Percentiles rank a stretch among this genome's conserved stretches.
phyloP scores from a whole-genome alignment of 2,888 invertebrate species.

The Leptura quadrifasciata region DNA sequence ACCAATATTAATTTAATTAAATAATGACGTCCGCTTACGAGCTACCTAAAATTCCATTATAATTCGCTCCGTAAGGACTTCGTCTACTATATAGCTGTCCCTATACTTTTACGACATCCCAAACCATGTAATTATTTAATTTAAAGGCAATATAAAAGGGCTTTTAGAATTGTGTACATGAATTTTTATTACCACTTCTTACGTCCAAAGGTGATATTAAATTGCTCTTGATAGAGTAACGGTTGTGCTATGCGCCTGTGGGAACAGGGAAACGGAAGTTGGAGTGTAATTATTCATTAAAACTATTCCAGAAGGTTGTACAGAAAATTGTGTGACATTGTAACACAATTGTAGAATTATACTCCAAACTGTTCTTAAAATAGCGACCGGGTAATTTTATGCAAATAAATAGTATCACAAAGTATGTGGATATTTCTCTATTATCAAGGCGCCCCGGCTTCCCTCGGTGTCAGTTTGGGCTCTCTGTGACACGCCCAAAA shows the following conservation, averaged over 20 bases:
- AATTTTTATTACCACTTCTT: slow-evolving; percentile 21
- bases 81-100: slow-evolving; percentile 22
- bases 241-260: background rate
- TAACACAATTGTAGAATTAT: no score
- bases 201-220: slow-evolving; percentile 26
- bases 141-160: slow-evolving; percentile 40
- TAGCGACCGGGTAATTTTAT: no score
- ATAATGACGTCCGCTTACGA: slow-evolving; percentile 31
- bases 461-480: no score
- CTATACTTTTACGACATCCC: slow-evolving; percentile 37
- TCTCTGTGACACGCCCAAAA: no score
- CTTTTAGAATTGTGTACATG: slow-evolving; percentile 11
- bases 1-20: slow-evolving; percentile 32
- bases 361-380: no score
- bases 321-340: no score
- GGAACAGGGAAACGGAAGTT: background rate
- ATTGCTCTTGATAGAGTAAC: slow-evolving; percentile 14
- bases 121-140: slow-evolving; percentile 38
- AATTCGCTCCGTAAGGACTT: slow-evolving; percentile 32
- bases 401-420: no score
- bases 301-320: no score
- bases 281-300: background rate
- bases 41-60: slow-evolving; percentile 39
- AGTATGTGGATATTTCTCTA: no score
- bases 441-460: no score